Evolutionary conservation across 2,113 vertebrate species (phyloP).

Genomic region (Mobula hypostoma): DNA sequence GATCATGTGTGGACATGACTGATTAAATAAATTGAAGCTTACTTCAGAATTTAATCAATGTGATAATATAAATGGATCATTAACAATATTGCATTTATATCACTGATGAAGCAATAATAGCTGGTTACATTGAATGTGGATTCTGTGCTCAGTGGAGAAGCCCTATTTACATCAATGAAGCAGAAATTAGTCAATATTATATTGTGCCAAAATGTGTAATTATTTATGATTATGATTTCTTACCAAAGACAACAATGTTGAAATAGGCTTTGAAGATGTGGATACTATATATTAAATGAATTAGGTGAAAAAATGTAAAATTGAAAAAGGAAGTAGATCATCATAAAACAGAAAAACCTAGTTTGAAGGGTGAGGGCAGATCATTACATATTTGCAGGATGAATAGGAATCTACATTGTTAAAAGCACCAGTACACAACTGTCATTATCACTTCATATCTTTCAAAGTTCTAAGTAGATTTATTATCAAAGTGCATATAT

Average conservation of each 20-base stretch:
- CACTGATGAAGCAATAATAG: not conserved
- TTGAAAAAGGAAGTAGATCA: not conserved
- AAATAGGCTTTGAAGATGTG: not conserved
- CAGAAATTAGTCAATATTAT: not conserved
- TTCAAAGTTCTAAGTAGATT: too few species aligned
- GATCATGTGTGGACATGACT: not conserved
- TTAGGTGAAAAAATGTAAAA: not conserved
- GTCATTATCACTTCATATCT: too few species aligned
- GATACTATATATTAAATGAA: not conserved
- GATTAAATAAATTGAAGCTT: not conserved
- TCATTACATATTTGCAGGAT: not conserved
- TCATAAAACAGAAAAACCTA: not conserved
- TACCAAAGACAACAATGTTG: not conserved
- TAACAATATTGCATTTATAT: not conserved
- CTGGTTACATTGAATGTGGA: not conserved
- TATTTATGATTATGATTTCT: not conserved
- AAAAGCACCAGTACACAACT: too few species aligned
- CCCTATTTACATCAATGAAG: not conserved
- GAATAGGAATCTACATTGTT: too few species aligned
- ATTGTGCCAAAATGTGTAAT: not conserved
- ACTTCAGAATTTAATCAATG: constrained; percentile 22
- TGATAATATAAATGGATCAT: constrained; percentile 5
- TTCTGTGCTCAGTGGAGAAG: not conserved
- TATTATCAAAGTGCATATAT: too few species aligned
- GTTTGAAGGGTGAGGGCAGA: not conserved